A percentile compares a stretch with the other conserved stretches of the same genome.
Evolutionary conservation across 2,113 vertebrate species (phyloP).

Genomic region (Eonycteris spelaea): DNA sequence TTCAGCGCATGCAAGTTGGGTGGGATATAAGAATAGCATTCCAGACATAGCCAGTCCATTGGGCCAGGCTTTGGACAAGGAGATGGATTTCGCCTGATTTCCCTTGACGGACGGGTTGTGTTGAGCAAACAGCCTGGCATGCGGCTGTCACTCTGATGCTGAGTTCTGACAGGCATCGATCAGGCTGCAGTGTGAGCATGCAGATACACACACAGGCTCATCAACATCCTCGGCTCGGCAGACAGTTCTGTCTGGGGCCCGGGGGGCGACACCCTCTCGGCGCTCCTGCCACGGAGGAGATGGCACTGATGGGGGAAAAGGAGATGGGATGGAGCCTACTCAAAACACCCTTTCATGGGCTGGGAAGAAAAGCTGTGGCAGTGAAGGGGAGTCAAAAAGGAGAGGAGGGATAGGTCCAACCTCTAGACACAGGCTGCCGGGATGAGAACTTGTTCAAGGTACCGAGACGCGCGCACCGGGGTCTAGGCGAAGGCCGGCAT

Average conservation of each 20-base stretch:
- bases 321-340: neutral
- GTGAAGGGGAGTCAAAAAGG: neutral
- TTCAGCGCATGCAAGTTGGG: neutral
- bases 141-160: slow-evolving; percentile 63
- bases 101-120: slow-evolving; percentile 67
- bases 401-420: neutral
- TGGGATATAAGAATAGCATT: slow-evolving; percentile 29
- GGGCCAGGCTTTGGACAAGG: slow-evolving; percentile 50
- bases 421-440: slow-evolving; percentile 28
- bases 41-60: slow-evolving; percentile 13
- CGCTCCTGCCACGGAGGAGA: neutral
- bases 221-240: neutral
- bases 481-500: neutral
- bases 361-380: neutral
- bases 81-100: slow-evolving; percentile 73
- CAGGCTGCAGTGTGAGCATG: slow-evolving; percentile 61
- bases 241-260: neutral
- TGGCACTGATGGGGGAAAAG: neutral
- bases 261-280: neutral
- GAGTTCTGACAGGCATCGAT: slow-evolving; percentile 73
- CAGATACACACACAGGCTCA: slow-evolving; percentile 2
- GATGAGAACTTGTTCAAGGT: neutral
- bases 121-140: slow-evolving; percentile 67
- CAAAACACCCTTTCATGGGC: neutral
- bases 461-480: neutral